Conservation (phyloP, 1,140 invertebrate species). For the Paralvinella palmiformis region DNA sequence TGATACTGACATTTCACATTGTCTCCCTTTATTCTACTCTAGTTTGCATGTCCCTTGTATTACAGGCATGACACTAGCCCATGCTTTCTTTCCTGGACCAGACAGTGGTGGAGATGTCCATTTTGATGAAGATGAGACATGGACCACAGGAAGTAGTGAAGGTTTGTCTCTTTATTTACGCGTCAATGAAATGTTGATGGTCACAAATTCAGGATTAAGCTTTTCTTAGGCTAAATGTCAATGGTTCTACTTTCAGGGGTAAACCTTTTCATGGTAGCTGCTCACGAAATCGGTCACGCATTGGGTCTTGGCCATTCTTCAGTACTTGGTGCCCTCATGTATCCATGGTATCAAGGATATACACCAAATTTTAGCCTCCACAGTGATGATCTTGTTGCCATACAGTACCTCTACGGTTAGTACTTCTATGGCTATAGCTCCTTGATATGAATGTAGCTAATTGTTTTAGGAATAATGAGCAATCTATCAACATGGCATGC, state of each 20-base stretch:
- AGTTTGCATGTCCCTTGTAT: neutral
- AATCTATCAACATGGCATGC: too few species aligned
- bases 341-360: constrained; percentile 89
- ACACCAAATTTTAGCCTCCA: constrained; percentile 71
- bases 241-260: too few species aligned
- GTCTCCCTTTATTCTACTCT: too few species aligned
- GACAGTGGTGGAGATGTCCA: constrained; percentile 74
- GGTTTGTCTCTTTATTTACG: constrained; percentile 8
- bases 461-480: too few species aligned
- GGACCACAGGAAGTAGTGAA: constrained; percentile 45
- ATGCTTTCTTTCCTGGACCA: constrained; percentile 76
- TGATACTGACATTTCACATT: too few species aligned
- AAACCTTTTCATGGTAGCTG: constrained; percentile 78
- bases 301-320: constrained; percentile 85
- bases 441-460: too few species aligned
- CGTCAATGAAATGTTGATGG: neutral
- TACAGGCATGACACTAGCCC: constrained; percentile 68
- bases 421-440: too few species aligned
- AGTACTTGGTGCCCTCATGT: constrained; percentile 81
- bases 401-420: constrained; percentile 56
- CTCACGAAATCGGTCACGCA: constrained; percentile 91
- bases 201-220: neutral
- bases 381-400: constrained; percentile 80
- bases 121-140: constrained; percentile 81
- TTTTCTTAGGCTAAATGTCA: neutral